phyloP scores from a whole-genome alignment of 2,888 invertebrate genomes.

The Labia minor region DNA sequence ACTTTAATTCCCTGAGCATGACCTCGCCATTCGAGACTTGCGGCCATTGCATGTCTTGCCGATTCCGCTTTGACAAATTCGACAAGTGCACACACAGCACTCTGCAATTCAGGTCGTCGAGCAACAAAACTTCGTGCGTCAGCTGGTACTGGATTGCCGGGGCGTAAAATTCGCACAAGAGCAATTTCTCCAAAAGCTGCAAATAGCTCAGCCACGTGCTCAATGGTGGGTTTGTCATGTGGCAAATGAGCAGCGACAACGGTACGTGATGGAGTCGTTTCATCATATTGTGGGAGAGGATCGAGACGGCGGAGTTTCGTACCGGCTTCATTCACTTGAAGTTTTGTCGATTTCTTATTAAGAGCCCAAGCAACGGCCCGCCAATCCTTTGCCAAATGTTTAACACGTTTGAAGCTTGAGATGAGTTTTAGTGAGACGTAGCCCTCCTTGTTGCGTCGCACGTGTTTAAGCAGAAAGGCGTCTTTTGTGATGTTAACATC shows the following conservation, averaged over 20 bases:
- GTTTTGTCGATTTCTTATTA: conserved; percentile 57
- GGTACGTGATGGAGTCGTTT: conserved; percentile 84
- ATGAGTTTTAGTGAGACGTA: conserved; percentile 90
- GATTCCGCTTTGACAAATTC: conserved; percentile 83
- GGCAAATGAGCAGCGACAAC: conserved; percentile 80
- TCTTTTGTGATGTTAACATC: conserved; percentile 92
- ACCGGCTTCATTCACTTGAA: conserved; percentile 82
- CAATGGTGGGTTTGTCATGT: conserved; percentile 72
- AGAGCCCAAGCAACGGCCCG: conserved; percentile 81
- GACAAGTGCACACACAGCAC: conserved; percentile 77
- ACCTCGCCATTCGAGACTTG: conserved; percentile 44
- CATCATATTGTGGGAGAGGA: conserved; percentile 78
- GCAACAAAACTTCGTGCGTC: conserved; percentile 84
- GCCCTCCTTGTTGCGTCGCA: conserved; percentile 88
- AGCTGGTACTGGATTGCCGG: conserved; percentile 81
- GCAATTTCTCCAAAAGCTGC: conserved; percentile 82
- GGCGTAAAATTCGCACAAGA: conserved; percentile 72
- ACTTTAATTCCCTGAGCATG: conserved; percentile 50
- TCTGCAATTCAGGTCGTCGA: conserved; percentile 78
- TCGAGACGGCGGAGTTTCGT: conserved; percentile 80
- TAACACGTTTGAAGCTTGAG: conserved; percentile 89
- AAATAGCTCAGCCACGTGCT: conserved; percentile 84
- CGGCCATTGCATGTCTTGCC: conserved; percentile 67
- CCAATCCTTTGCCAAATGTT: conserved; percentile 89
- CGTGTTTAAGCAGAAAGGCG: conserved; percentile 89